Evolutionary conservation across 1,140 invertebrate species (phyloP).

Genomic region (Ridgeia piscesae): DNA sequence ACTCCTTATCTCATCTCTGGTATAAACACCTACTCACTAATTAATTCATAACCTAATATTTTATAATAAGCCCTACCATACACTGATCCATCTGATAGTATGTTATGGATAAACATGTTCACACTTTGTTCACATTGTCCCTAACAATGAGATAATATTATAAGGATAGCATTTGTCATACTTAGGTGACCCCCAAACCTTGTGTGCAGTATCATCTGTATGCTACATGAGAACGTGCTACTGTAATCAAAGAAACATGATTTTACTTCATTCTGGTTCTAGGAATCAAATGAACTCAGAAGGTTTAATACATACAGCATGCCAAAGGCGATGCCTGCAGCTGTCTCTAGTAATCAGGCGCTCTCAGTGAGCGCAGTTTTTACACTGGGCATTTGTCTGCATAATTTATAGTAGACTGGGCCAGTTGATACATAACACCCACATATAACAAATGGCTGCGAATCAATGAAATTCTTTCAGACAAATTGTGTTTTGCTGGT

Average conservation of each 20-base stretch:
- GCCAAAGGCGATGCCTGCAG: background rate
- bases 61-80: too few relatives aligned
- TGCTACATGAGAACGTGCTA: too few relatives aligned
- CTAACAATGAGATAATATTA: background rate
- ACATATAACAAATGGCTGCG: background rate
- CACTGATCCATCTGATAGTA: too few relatives aligned
- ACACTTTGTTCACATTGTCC: background rate
- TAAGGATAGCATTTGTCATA: background rate
- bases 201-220: background rate
- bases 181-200: background rate
- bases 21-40: too few relatives aligned
- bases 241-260: background rate
- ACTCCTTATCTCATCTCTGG: too few relatives aligned
- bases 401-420: slow-evolving; percentile 1
- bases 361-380: background rate
- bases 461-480: background rate
- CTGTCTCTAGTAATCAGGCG: background rate
- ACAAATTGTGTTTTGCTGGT: background rate
- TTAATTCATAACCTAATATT: too few relatives aligned
- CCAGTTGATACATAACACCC: background rate
- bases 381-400: background rate
- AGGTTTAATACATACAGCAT: background rate
- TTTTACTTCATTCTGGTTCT: background rate
- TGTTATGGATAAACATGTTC: too few relatives aligned
- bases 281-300: background rate